These are phyloP conservation scores for Agrilus planipennis DNA, from an alignment of 1,140 invertebrate genomes.

Conservation along the genomic window DNA sequence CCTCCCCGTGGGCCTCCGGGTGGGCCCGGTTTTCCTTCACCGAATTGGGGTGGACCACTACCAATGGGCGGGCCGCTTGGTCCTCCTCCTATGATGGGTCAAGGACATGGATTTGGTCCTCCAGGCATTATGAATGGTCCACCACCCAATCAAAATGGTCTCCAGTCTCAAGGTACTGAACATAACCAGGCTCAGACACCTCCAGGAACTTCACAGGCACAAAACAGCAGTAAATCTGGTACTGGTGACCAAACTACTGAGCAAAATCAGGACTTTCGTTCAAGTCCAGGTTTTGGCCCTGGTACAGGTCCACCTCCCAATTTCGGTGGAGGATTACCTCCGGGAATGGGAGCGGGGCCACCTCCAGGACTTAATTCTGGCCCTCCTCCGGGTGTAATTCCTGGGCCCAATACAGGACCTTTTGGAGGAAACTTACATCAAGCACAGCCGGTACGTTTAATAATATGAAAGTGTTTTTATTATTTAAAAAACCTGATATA, in stretches of 20 bases:
- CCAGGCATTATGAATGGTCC: conserved; percentile 39
- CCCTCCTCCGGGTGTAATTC: no score
- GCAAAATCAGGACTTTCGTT: conserved; percentile 5
- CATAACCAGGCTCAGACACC: conserved; percentile 25
- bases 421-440: no score
- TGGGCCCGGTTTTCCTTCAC: conserved; percentile 40
- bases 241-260: not conserved
- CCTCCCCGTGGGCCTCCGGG: conserved; percentile 36
- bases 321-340: no score
- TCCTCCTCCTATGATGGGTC: conserved; percentile 46
- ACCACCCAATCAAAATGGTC: conserved; percentile 30
- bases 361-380: no score
- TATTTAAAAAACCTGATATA: not conserved
- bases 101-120: conserved; percentile 38
- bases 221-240: conserved; percentile 8
- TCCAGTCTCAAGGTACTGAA: conserved; percentile 17
- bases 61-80: conserved; percentile 50
- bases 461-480: conserved; percentile 1
- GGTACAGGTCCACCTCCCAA: not conserved
- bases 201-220: conserved; percentile 20
- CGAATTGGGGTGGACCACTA: conserved; percentile 49
- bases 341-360: no score
- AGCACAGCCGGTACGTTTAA: not conserved
- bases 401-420: conserved; percentile 35
- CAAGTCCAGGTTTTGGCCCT: conserved; percentile 19